Evolutionary conservation across 2,113 vertebrate species (phyloP).

Genomic region (Cairina moschata): DNA sequence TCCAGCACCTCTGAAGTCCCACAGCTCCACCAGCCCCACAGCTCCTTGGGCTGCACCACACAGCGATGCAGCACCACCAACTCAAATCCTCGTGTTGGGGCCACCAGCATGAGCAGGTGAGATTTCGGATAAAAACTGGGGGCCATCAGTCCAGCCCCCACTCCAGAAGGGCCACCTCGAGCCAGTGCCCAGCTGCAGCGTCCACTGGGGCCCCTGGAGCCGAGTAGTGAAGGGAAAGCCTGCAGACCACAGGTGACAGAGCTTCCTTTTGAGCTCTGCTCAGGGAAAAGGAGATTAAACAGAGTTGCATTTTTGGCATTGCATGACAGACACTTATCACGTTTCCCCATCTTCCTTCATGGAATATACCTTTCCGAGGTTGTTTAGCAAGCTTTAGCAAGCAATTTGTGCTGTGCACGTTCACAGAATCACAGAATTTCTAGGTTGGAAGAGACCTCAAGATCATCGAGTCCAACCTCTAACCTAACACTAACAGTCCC

Average conservation of each 20-base stretch:
- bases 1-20: not conserved
- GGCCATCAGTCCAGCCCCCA: not conserved
- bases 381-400: not conserved
- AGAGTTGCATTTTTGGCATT: not conserved
- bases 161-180: too few relatives aligned
- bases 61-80: not conserved
- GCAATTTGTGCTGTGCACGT: not conserved
- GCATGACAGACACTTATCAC: rapidly evolving
- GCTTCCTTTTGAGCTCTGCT: not conserved
- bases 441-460: too few relatives aligned
- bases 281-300: not conserved
- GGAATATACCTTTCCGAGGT: not conserved
- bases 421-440: too few relatives aligned
- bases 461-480: too few relatives aligned
- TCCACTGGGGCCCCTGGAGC: rapidly evolving
- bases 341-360: not conserved
- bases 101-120: not conserved
- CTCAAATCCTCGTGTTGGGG: not conserved
- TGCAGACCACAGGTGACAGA: not conserved
- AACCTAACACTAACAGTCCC: too few relatives aligned
- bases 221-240: not conserved
- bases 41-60: not conserved
- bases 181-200: not conserved
- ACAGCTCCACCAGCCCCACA: rapidly evolving
- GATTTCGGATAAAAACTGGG: not conserved